A percentile compares a stretch with the other conserved stretches of the same genome.
Conservation (phyloP, 2,797 vertebrate genomes). For the Betta splendens region DNA sequence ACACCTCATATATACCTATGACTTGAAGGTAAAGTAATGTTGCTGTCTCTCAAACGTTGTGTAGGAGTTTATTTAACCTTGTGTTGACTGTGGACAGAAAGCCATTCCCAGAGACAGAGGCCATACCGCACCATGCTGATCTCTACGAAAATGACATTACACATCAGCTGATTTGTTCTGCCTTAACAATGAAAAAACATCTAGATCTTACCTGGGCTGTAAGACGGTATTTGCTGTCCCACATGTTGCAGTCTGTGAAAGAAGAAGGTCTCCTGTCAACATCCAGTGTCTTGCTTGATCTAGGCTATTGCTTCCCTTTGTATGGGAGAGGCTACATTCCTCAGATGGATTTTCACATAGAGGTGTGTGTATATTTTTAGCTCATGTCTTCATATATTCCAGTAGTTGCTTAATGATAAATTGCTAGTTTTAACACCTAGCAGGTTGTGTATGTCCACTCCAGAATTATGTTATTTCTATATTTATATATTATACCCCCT, state of each 20-base stretch:
- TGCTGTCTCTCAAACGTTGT: background rate
- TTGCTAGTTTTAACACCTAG: conserved; percentile 58
- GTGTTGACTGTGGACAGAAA: conserved; percentile 61
- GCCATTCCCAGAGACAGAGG: conserved; percentile 61
- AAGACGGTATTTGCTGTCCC: conserved; percentile 68
- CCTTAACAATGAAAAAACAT: background rate
- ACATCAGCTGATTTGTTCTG: background rate
- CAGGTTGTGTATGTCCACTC: background rate
- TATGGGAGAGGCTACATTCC: conserved; percentile 45
- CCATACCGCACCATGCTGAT: conserved; percentile 70
- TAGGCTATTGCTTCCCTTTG: conserved; percentile 35
- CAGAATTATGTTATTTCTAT: background rate
- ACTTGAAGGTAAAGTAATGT: background rate
- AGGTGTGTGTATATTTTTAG: conserved; percentile 47
- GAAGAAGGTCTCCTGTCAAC: conserved; percentile 57
- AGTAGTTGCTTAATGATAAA: conserved; percentile 41
- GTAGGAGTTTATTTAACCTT: conserved; percentile 51
- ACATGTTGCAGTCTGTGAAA: conserved; percentile 69
- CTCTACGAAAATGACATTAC: conserved; percentile 51
- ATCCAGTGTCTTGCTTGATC: conserved; percentile 38
- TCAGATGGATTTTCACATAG: conserved; percentile 62
- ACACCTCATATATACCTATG: background rate
- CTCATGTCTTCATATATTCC: conserved; percentile 57
- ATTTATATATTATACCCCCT: conserved; percentile 7
- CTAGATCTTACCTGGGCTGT: conserved; percentile 69